Percentiles rank a stretch among this genome's conserved stretches.
Evolutionary conservation across 1,140 invertebrate genomes (phyloP).

Genomic region (Nylanderia fulva): DNA sequence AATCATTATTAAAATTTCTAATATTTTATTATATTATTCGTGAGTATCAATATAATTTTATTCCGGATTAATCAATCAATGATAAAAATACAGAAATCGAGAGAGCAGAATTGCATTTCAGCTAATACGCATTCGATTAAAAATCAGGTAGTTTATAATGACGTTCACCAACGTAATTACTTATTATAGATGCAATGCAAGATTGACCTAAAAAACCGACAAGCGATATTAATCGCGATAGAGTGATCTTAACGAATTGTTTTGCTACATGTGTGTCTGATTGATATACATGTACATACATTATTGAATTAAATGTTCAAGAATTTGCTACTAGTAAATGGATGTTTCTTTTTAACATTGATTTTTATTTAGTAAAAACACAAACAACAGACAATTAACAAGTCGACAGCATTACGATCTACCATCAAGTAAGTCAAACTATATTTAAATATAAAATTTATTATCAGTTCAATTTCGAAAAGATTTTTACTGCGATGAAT

Average conservation of each 20-base stretch:
- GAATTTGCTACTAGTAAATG: conserved; percentile 10
- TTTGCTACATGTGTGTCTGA: background rate
- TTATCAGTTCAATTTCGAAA: conserved; percentile 49
- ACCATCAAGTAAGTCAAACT: background rate
- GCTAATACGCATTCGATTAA: conserved; percentile 32
- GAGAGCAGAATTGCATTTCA: conserved; percentile 61
- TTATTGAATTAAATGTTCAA: conserved; percentile 32
- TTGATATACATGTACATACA: conserved; percentile 34
- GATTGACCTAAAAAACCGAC: conserved; percentile 66
- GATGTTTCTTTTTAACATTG: conserved; percentile 7
- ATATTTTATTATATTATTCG: background rate
- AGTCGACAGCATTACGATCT: background rate
- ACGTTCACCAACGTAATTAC: conserved; percentile 70
- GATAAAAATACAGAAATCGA: conserved; percentile 41
- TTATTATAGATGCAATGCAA: conserved; percentile 64
- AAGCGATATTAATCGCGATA: conserved; percentile 49
- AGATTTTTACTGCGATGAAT: conserved; percentile 3
- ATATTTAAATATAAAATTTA: conserved; percentile 36
- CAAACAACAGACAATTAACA: conserved; percentile 24
- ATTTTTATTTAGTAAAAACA: conserved; percentile 33
- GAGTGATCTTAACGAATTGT: conserved; percentile 25
- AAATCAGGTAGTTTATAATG: conserved; percentile 42
- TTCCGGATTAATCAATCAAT: conserved; percentile 70
- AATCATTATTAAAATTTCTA: conserved; percentile 5
- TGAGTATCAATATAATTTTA: conserved; percentile 43